Percentiles rank a stretch among this genome's conserved stretches.
phyloP scores from a whole-genome alignment of 2,113 vertebrate genomes.

The Limanda limanda region DNA sequence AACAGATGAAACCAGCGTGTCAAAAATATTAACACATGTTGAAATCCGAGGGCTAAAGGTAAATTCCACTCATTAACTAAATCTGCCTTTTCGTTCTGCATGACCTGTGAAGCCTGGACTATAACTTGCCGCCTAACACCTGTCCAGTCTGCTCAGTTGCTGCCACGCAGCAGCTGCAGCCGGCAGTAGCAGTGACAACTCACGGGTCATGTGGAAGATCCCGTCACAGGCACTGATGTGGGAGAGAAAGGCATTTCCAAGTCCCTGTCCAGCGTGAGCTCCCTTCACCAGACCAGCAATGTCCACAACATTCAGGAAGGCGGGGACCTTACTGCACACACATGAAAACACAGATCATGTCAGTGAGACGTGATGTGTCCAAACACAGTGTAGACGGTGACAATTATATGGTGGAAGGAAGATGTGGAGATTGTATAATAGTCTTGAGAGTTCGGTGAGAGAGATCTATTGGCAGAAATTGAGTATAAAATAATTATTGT shows the following conservation, averaged over 20 bases:
- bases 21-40: neutral
- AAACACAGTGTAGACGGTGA: too few species aligned
- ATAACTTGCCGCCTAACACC: slow-evolving; percentile 17
- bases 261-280: slow-evolving; percentile 94
- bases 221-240: slow-evolving; percentile 97
- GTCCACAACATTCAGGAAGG: slow-evolving; percentile 97
- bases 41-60: neutral
- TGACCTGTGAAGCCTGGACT: neutral
- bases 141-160: slow-evolving; percentile 33
- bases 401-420: too few species aligned
- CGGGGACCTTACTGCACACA: slow-evolving; percentile 92
- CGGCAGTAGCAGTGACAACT: slow-evolving; percentile 65
- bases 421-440: too few species aligned
- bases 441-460: too few species aligned
- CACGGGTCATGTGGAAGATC: slow-evolving; percentile 98
- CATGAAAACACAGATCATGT: slow-evolving; percentile 22
- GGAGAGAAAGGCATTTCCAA: slow-evolving; percentile 98
- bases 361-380: neutral
- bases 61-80: neutral
- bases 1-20: neutral
- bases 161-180: slow-evolving; percentile 37
- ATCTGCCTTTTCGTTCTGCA: too few species aligned
- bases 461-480: too few species aligned
- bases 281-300: slow-evolving; percentile 99
- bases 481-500: too few species aligned